These are phyloP conservation scores for Drosophila lini DNA, from an alignment of 1,140 invertebrate species.

Conservation along the genomic window DNA sequence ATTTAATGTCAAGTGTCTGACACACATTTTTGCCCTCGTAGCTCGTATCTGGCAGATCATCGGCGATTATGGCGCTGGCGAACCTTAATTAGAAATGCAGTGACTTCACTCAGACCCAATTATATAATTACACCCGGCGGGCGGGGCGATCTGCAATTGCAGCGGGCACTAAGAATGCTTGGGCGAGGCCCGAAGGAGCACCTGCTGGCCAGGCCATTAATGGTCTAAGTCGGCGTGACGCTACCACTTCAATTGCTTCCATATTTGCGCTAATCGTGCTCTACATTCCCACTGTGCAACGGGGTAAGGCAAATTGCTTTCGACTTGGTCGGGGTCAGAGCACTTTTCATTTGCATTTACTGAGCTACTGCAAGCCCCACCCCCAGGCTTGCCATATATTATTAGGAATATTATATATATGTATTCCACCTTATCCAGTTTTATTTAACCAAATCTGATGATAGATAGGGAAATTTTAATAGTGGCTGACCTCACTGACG, in stretches of 20 bases:
- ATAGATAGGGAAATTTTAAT: conserved; percentile 11
- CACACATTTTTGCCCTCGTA: conserved; percentile 28
- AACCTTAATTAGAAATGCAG: conserved; percentile 75
- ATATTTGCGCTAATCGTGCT: conserved; percentile 36
- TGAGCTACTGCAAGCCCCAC: not conserved
- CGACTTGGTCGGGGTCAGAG: conserved; percentile 11
- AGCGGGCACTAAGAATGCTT: conserved; percentile 22
- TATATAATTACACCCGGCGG: conserved; percentile 66
- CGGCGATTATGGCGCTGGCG: conserved; percentile 23
- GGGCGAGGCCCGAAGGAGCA: conserved; percentile 40
- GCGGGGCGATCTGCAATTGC: conserved; percentile 38
- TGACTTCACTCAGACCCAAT: conserved; percentile 56
- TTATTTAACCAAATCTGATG: not conserved
- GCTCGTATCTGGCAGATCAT: conserved; percentile 45
- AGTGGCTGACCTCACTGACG: conserved; percentile 64
- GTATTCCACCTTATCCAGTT: not conserved
- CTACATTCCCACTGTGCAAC: conserved; percentile 34
- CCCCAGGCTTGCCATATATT: not conserved
- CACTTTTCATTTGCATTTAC: conserved; percentile 25
- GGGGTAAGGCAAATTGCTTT: conserved; percentile 37
- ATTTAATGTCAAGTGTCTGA: conserved; percentile 73
- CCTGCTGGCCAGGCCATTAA: conserved; percentile 34
- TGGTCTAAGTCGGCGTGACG: conserved; percentile 11
- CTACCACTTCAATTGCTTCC: conserved; percentile 6
- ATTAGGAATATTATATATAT: not conserved